Conservation (phyloP, 64 coral and sea anemone species). For the Pocillopora damicornis region DNA sequence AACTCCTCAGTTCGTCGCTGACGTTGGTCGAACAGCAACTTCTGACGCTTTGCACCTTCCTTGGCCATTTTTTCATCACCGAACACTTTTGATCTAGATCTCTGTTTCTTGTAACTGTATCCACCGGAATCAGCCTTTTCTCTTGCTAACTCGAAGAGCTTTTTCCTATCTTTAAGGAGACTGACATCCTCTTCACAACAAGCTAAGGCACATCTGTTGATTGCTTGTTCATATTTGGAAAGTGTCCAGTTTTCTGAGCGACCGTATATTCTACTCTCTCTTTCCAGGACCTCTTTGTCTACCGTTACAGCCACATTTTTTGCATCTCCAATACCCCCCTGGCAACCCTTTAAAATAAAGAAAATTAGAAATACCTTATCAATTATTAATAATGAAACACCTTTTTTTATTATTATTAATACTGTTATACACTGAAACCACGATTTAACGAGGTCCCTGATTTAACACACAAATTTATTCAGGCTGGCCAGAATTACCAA, state of each 20-base stretch:
- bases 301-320: no score
- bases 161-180: slow-evolving; percentile 15
- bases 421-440: no score
- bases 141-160: slow-evolving; percentile 23
- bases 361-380: no score
- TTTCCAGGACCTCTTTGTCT: no score
- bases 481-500: no score
- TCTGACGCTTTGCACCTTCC: not conserved
- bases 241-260: not conserved
- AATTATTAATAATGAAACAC: no score
- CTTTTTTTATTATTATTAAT: no score
- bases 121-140: slow-evolving; percentile 29
- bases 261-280: no score
- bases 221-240: slow-evolving; percentile 31
- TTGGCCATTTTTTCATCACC: not conserved
- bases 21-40: not conserved
- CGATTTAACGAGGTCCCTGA: no score
- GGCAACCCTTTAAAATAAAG: no score
- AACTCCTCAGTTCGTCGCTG: slow-evolving; percentile 18
- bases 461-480: no score
- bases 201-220: slow-evolving; percentile 37
- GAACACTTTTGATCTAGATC: slow-evolving; percentile 39
- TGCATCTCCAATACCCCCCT: no score
- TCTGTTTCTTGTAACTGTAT: slow-evolving; percentile 30
- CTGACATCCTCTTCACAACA: slow-evolving; percentile 29